Conservation (phyloP, 2,888 invertebrate genomes). For the Agrenia bidenticulata region DNA sequence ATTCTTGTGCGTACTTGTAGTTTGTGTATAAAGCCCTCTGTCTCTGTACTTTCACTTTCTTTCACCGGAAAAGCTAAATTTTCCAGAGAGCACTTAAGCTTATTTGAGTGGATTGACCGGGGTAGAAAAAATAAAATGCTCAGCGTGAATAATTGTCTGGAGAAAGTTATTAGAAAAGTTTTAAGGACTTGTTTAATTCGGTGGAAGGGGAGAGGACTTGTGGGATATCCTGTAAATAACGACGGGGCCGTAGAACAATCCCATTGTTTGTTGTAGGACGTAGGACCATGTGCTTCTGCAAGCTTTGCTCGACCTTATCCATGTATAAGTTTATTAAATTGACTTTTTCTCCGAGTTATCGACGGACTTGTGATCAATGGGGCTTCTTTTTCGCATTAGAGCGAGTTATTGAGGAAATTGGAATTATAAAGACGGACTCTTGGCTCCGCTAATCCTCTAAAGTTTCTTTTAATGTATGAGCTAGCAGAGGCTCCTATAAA, state of each 20-base stretch:
- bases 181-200: background rate
- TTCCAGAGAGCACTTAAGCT: slow-evolving; percentile 11
- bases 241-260: too few species aligned
- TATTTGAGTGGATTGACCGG: slow-evolving; percentile 15
- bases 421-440: too few species aligned
- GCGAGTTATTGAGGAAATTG: too few species aligned
- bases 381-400: slow-evolving; percentile 2
- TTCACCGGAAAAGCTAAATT: slow-evolving; percentile 13
- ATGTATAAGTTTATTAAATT: too few species aligned
- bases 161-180: slow-evolving; percentile 4
- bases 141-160: slow-evolving; percentile 7
- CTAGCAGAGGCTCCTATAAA: too few species aligned
- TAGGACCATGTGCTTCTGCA: too few species aligned
- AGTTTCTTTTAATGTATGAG: too few species aligned
- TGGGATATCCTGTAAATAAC: slow-evolving; percentile 2
- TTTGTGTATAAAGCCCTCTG: too few species aligned
- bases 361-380: slow-evolving; percentile 1
- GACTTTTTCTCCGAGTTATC: background rate
- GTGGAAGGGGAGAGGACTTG: too few species aligned
- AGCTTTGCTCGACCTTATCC: too few species aligned
- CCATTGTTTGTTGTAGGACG: too few species aligned
- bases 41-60: slow-evolving; percentile 4
- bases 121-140: background rate
- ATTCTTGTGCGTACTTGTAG: background rate
- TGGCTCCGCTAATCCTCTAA: too few species aligned